phyloP scores from a whole-genome alignment of 2,113 vertebrate genomes.

The Siniperca chuatsi region DNA sequence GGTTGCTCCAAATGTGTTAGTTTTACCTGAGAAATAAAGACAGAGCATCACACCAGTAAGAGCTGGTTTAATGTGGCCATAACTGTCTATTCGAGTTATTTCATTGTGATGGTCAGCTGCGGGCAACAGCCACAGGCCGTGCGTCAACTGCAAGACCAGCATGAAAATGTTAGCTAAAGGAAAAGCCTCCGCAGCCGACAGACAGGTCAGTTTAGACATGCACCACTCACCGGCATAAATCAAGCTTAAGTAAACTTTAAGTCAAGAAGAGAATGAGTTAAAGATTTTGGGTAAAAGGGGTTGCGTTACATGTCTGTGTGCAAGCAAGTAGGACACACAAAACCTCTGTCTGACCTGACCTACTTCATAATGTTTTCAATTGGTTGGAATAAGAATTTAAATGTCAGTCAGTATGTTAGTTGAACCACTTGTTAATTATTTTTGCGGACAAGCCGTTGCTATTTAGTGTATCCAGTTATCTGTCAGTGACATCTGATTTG shows the following conservation, averaged over 20 bases:
- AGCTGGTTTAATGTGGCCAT: slow-evolving; percentile 22
- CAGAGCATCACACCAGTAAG: not conserved
- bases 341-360: slow-evolving; percentile 28
- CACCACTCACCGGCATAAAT: slow-evolving; percentile 38
- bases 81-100: slow-evolving; percentile 22
- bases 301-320: slow-evolving; percentile 18
- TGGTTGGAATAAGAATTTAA: slow-evolving; percentile 1
- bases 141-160: not conserved
- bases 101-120: slow-evolving; percentile 33
- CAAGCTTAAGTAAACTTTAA: slow-evolving; percentile 60
- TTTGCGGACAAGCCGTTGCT: not conserved
- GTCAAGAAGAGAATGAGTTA: slow-evolving; percentile 41
- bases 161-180: slow-evolving; percentile 7
- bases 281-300: slow-evolving; percentile 27
- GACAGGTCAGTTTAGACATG: slow-evolving; percentile 50
- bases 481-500: slow-evolving; percentile 24
- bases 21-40: slow-evolving; percentile 8
- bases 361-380: slow-evolving; percentile 21
- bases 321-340: slow-evolving; percentile 14
- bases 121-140: slow-evolving; percentile 4
- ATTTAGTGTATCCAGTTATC: slow-evolving; percentile 1
- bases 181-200: slow-evolving; percentile 5
- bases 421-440: slow-evolving; percentile 17
- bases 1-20: slow-evolving; percentile 6
- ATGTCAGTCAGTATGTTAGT: not conserved